Base-by-base conservation (phyloP, 1,140 invertebrate species). In the Hyles vespertilio region DNA sequence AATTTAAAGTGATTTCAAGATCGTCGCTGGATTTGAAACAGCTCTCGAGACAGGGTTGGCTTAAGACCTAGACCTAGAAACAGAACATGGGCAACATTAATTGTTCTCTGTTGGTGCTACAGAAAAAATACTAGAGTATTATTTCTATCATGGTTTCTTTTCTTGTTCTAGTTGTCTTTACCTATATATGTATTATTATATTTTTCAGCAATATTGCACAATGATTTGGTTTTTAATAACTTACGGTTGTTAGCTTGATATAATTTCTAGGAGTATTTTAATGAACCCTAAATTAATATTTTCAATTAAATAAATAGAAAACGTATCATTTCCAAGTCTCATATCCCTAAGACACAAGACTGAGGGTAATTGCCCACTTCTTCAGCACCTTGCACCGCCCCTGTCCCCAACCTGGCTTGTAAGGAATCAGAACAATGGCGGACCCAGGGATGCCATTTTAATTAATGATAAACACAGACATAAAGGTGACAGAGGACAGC, bases 401-500 rank as follows among this genome's bases (percentile, higher is more conserved):
- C 33, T 34, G 9, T 48, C 46, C 2, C 7, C 5, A 47, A 48
- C 12, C n/a, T 11, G n/a, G 46, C 5, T 48, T 48, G 50, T 51
- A 51, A 32, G 10, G 50, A 32, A 8, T 10, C 22, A 51, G 22
- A 6, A 61, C 48, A 56, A 52, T 55, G 10, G 5, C 3, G 43
- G 40, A 12, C 50, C 48, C 48, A 36, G 50, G 44, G 51, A 60
- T 60, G 55, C 45, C 47, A 56, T 58, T 59, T 67, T 67, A 67
- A 63, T 59, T 67, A 67, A 60, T 60, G 55, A 51, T 61, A 58
- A 61, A 65, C 48, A 52, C 47, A 51, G 49, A 52, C 47, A 33
- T 59, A 51, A 53, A 59, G 54, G 49, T 57, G 12, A 55, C 44
- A 55, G 32, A 51, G 10, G 50, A 12, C 7, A 6, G 22, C 47